Conservation (phyloP, 2,888 invertebrate genomes). For the Ganaspis brasiliensis region DNA sequence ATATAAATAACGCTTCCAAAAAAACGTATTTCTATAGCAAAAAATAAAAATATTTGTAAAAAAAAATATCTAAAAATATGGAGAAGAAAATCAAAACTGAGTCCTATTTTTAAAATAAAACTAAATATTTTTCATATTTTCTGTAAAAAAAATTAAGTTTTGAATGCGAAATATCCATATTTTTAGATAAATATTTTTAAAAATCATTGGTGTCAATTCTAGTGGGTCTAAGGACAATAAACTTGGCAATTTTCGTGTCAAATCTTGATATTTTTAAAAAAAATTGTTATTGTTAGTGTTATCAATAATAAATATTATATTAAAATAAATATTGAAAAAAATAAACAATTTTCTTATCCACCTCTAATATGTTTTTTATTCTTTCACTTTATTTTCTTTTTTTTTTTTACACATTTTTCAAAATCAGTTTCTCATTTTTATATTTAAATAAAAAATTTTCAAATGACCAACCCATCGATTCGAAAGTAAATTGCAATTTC, state of each 20-base stretch:
- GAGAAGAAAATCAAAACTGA: not conserved
- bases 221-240: not conserved
- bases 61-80: not conserved
- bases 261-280: too few species aligned
- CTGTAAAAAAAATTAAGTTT: not conserved
- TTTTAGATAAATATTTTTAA: not conserved
- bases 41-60: not conserved
- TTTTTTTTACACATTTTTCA: too few species aligned
- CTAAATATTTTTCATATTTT: not conserved
- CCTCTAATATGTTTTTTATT: too few species aligned
- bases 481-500: constrained; percentile 28
- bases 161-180: not conserved
- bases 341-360: too few species aligned
- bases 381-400: too few species aligned
- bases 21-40: too few species aligned
- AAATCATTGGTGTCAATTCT: not conserved
- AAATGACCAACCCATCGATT: constrained; percentile 1
- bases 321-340: too few species aligned
- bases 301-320: too few species aligned
- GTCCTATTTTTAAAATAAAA: not conserved
- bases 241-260: not conserved
- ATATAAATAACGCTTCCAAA: not conserved
- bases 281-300: too few species aligned
- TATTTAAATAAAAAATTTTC: too few species aligned
- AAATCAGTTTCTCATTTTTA: too few species aligned